Percentiles rank a stretch among this genome's conserved stretches.
phyloP scores from a whole-genome alignment of 1,140 invertebrate genomes.

The Tetraneura akinire region DNA sequence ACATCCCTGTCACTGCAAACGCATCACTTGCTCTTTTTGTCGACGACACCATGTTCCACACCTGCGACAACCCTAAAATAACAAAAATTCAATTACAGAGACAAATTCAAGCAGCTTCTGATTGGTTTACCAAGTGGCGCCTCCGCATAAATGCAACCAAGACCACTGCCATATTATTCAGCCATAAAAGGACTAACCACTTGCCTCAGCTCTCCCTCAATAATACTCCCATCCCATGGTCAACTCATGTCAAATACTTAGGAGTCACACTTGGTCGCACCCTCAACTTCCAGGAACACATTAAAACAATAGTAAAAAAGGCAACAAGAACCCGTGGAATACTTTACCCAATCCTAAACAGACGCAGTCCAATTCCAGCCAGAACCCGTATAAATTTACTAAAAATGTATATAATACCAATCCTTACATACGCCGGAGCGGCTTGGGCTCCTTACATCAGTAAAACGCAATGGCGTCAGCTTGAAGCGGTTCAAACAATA shows the following conservation, averaged over 20 bases:
- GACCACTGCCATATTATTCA: not conserved
- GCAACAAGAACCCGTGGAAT: no score
- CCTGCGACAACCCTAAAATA: not conserved
- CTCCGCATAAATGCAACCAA: not conserved
- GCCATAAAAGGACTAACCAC: conserved; percentile 60
- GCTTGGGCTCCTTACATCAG: not conserved
- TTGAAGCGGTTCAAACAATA: conserved; percentile 53
- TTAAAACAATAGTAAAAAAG: no score
- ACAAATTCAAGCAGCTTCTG: not conserved
- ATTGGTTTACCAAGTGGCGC: not conserved
- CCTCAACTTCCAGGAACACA: no score
- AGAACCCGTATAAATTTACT: no score
- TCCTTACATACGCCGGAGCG: not conserved
- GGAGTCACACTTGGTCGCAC: conserved; percentile 65
- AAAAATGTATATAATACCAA: no score
- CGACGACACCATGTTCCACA: not conserved
- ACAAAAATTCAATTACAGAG: not conserved
- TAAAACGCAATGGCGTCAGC: no score
- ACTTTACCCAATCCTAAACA: no score
- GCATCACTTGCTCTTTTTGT: not conserved
- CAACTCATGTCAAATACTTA: conserved; percentile 80
- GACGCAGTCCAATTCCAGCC: no score
- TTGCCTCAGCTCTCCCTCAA: no score
- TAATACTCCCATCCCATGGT: conserved; percentile 70
- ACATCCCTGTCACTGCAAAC: not conserved